Evolutionary conservation across 2,797 vertebrate species (phyloP), one percentile per base, ranked within the genome.

Genomic region (Oreonectes daqikongensis): DNA sequence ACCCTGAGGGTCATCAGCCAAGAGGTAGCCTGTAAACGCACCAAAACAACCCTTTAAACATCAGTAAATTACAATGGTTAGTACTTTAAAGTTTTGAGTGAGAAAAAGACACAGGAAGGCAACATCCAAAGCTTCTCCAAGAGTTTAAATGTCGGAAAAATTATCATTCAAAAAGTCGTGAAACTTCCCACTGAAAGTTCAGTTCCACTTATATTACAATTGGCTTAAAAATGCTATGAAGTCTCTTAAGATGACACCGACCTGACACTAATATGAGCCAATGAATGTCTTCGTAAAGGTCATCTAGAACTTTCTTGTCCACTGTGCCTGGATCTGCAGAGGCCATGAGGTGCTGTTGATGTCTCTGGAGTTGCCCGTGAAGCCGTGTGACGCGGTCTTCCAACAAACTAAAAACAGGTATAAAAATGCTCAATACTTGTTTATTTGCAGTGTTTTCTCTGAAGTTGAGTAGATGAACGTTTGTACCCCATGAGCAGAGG

Each of bases 191-290:
- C 15, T n/a, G n/a, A n/a, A 44, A 30, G 35, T 11, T 17, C 17
- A 59, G 57, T 30, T 30, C 14, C 18, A 30, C 9, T 14, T 18
- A 53, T 14, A 65, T 20, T 55, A 30, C 12, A 46, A 67, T 48
- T 5, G 32, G 5, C n/a, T 67, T n/a, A n/a, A 12, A 22, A 38
- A 53, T 20, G 1, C 26, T 59, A 30, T 59, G 4, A 60, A 9
- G 10, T 35, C 35, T 35, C 35, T 35, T 35, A 35, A 60, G 74
- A 76, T 57, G 61, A 76, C 60, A 89, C 93, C 84, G 83, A 99
- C 98, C 98, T 95, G 97, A 96, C 88, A 99, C 97, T 94, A 99
- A 92, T 88, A 99, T 95, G 84, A 99, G 94, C 98, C 98, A 99
- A 93, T 99, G 98, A 91, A 99, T 99, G 91, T 99, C 98, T 90